Evolutionary conservation across 2,888 invertebrate species (phyloP), one percentile per base, ranked within the genome.

Genomic region (Deroplatys truncata): DNA sequence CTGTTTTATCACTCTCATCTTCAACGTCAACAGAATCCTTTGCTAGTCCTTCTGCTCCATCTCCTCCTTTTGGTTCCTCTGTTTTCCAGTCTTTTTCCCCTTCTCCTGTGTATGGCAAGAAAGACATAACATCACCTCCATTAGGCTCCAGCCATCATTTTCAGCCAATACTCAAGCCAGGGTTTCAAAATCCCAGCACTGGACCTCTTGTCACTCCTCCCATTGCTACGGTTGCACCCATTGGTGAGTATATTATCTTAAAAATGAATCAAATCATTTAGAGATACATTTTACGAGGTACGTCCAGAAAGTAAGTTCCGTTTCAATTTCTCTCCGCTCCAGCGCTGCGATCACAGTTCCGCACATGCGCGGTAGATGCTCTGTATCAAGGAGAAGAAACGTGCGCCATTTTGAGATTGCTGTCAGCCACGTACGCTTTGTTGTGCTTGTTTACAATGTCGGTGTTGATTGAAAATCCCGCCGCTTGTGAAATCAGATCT

Each of bases 171-270:
- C 16, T 15, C 20, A 56, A 56, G 16, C 56, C 56, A 72, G 56
- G 5, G 56, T 72, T 20, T 7, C 20, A 72, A 72, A 72, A 16
- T 72, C 20, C 56, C 20, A 72, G 20, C 56, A 72, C 56, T 72
- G 56, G 56, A 72, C 56, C 56, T 16, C 56, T 20, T 72, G 56
- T 72, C 7, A 20, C 20, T 7, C 56, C 56, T 72, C 90, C 89
- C 28, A 88, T 88, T 31, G 88, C 88, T 31, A 86, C 86, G 10
- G 90, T 89, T 82, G 85, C 83, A 28, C 88, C 90, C 10, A 29
- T 87, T 9, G 86, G 90, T 90, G 84, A 90, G 90, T 90, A 86
- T 25, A 25, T 72, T 88, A 29, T 31, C n/a, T 82, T 20, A 29
- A 35, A 29, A 1, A 84, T n/a, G n/a, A 16, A 7, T 3, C 28